Evolutionary conservation across 2,113 vertebrate species (phyloP).

Genomic region (Chaetura pelagica): DNA sequence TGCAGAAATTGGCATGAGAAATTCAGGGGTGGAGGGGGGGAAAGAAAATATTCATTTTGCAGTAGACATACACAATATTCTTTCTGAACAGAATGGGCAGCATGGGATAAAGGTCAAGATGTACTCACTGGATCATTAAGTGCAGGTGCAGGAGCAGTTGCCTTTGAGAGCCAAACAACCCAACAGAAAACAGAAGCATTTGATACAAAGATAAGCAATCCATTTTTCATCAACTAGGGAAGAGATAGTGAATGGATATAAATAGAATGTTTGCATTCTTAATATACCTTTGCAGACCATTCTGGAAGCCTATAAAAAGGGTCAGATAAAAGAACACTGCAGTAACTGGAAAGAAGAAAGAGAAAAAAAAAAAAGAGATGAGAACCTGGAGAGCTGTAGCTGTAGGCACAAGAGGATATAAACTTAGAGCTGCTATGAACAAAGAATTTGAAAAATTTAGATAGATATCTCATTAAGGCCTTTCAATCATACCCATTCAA

Average conservation of each 20-base stretch:
- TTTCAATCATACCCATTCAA: background rate
- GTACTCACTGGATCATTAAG: background rate
- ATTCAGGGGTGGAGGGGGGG: background rate
- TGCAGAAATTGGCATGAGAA: background rate
- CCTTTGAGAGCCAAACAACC: background rate
- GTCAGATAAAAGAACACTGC: background rate
- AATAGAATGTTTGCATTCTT: too few relatives aligned
- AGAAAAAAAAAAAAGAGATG: background rate
- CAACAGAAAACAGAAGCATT: background rate
- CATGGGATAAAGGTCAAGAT: background rate
- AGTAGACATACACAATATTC: background rate
- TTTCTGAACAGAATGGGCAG: background rate
- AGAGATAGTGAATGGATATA: background rate
- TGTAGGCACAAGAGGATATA: background rate
- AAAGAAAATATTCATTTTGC: background rate
- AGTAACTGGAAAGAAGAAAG: background rate
- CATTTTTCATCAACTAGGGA: background rate
- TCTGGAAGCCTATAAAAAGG: background rate
- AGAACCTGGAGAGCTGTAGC: background rate
- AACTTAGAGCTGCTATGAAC: background rate
- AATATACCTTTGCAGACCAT: background rate
- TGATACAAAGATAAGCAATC: background rate
- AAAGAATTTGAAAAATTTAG: background rate
- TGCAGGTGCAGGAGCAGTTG: background rate
- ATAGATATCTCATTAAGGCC: background rate